phyloP scores from a whole-genome alignment of 2,113 vertebrate genomes.

The Prietella phreatophila region DNA sequence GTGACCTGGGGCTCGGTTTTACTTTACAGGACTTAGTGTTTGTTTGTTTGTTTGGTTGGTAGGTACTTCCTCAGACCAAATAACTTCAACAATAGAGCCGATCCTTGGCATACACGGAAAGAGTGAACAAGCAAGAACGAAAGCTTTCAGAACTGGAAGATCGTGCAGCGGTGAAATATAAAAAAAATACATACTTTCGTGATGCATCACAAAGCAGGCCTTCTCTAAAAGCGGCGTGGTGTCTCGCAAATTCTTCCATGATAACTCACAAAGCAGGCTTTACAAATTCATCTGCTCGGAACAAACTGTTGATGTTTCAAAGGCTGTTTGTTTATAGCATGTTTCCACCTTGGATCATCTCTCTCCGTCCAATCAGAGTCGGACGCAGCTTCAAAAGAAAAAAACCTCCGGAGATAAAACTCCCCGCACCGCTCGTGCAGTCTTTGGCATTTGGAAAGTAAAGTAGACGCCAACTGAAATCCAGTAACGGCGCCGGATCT shows the following conservation, averaged over 20 bases:
- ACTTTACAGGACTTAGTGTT: background rate
- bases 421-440: background rate
- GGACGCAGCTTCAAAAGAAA: background rate
- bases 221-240: background rate
- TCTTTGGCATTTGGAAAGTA: background rate
- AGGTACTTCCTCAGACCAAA: background rate
- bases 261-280: constrained; percentile 8
- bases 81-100: background rate
- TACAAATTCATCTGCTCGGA: background rate
- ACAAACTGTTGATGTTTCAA: constrained; percentile 6
- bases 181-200: background rate
- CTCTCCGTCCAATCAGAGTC: background rate
- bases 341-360: background rate
- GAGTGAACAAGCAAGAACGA: background rate
- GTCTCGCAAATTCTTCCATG: background rate
- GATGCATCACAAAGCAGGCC: background rate
- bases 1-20: background rate
- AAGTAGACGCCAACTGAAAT: background rate
- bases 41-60: background rate
- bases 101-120: background rate
- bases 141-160: background rate
- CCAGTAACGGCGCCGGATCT: background rate
- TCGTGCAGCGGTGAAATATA: background rate
- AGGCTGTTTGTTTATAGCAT: background rate
- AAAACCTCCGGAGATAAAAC: background rate